phyloP scores from a whole-genome alignment of 2,888 invertebrate species.

The Ypsolopha scabrella region DNA sequence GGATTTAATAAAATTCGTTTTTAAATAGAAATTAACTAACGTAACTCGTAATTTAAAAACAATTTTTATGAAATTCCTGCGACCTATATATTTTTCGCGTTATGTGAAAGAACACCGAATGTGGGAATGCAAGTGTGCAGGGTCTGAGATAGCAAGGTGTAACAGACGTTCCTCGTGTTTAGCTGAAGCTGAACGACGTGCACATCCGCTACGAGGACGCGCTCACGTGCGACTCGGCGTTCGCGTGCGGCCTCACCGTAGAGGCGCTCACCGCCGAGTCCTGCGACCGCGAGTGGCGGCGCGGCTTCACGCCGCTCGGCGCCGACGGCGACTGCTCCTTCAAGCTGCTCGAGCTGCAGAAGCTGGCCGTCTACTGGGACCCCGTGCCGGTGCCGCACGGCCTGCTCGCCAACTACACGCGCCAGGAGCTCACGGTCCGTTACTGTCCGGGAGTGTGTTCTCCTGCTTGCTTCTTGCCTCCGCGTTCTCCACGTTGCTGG shows the following conservation, averaged over 20 bases:
- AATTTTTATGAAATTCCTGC: too few species aligned
- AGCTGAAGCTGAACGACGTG: slow-evolving; percentile 93
- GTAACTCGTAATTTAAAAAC: too few species aligned
- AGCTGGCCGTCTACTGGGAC: slow-evolving; percentile 94
- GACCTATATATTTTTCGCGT: too few species aligned
- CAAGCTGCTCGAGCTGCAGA: slow-evolving; percentile 91
- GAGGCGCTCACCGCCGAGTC: slow-evolving; percentile 92
- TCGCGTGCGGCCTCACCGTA: slow-evolving; percentile 91
- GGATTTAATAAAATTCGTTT: too few species aligned
- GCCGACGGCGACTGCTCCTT: slow-evolving; percentile 76
- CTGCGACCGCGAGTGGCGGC: slow-evolving; percentile 89
- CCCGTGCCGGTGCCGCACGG: slow-evolving; percentile 48
- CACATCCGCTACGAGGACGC: slow-evolving; percentile 96
- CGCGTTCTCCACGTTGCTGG: too few species aligned
- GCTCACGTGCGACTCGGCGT: slow-evolving; percentile 74
- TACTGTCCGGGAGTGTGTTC: too few species aligned
- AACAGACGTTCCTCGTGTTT: slow-evolving; percentile 10
- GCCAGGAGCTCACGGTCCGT: slow-evolving; percentile 78
- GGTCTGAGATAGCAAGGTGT: too few species aligned
- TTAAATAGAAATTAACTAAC: too few species aligned
- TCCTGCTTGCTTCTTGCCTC: too few species aligned
- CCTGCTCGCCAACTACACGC: slow-evolving; percentile 50
- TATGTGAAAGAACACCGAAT: too few species aligned
- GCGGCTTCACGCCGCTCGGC: slow-evolving; percentile 75
- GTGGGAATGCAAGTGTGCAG: too few species aligned